Evolutionary conservation across 2,113 vertebrate genomes (phyloP), one percentile per base, ranked within the genome.

Genomic region (Aix galericulata): DNA sequence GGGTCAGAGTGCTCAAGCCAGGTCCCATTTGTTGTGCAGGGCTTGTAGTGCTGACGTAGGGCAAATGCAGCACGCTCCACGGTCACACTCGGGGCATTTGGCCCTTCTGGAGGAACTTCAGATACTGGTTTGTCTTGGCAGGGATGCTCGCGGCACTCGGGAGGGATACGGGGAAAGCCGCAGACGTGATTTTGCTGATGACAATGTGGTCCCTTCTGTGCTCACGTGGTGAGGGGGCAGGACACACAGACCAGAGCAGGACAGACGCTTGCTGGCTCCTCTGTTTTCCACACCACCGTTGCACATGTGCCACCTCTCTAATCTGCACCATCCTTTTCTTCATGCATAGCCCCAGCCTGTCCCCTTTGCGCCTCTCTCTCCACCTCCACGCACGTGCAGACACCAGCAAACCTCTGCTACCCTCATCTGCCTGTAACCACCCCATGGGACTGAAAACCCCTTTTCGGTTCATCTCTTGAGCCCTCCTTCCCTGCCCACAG

Each of bases 41-140:
- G 40, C 40, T 40, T 40, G 40, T 40, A 40, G 40, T 40, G 40
- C 40, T 40, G 40, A 40, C 13, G 13, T 40, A 40, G 40, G 40
- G 8, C 26, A 77, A 50, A 62, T 23, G 23, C 27, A 26, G 46
- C 23, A 14, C 13, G 9, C 52, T 79, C 60, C 16, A 20, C 32
- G 8, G 38, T 64, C 36, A 42, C 26, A 12, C 34, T 25, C 27
- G 42, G 15, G 42, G 60, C 20, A 25, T 87, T 93, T 53, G 53
- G 38, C 64, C 58, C 71, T 90, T 84, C 52, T 67, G 23, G 62
- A 91, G 58, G 82, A 92, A 64, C 31, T 76, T 68, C 64, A 91
- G 91, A 53, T 46, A 91, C 90, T 3, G 1, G 48, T 85, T 92
- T 78, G 26, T 52, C 83, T 93, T 86, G 93, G 80, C 77, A 90